These are phyloP conservation scores for Agapostemon virescens DNA, from an alignment of 2,888 invertebrate species.

Conservation along the genomic window DNA sequence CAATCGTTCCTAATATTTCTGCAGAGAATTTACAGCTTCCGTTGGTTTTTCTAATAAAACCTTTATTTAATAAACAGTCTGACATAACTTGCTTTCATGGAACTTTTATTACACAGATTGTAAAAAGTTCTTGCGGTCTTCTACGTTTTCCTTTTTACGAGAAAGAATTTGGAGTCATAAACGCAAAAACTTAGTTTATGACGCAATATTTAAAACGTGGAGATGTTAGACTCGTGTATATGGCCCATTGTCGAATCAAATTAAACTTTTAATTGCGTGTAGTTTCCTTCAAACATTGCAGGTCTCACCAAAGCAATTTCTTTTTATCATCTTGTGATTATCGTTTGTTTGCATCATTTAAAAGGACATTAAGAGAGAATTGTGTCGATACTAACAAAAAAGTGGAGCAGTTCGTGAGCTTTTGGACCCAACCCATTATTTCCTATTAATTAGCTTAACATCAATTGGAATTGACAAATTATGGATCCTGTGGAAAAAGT, in stretches of 20 bases:
- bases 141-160: conserved; percentile 1
- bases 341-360: too few species aligned
- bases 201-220: neutral
- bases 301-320: neutral
- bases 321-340: too few species aligned
- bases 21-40: neutral
- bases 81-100: neutral
- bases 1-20: neutral
- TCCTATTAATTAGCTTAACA: too few species aligned
- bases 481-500: too few species aligned
- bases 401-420: too few species aligned
- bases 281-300: neutral
- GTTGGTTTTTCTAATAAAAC: neutral
- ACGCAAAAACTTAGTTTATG: neutral
- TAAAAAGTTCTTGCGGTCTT: neutral
- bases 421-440: too few species aligned
- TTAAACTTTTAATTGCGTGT: conserved; percentile 1
- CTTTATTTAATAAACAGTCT: neutral
- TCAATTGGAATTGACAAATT: too few species aligned
- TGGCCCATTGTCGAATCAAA: neutral
- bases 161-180: neutral
- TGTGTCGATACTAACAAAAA: too few species aligned
- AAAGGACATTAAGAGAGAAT: too few species aligned
- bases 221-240: neutral
- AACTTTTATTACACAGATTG: conserved; percentile 5